Conservation (phyloP, 2,888 invertebrate genomes). For the Athrips mouffetella region DNA sequence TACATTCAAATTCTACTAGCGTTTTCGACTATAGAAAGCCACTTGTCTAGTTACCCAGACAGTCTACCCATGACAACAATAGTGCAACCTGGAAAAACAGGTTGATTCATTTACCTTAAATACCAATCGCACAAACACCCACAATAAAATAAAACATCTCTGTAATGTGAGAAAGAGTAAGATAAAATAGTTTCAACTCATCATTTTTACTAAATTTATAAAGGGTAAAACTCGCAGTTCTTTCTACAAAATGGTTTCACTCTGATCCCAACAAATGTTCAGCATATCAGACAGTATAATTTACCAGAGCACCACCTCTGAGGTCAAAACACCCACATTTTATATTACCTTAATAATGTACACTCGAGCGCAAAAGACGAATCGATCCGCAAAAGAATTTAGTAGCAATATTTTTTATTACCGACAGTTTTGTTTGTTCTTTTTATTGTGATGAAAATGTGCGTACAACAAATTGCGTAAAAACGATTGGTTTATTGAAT, state of each 20-base stretch:
- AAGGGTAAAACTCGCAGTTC: too few species aligned
- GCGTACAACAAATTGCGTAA: neutral
- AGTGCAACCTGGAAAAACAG: too few species aligned
- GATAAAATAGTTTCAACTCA: too few species aligned
- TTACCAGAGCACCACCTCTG: slow-evolving; percentile 39
- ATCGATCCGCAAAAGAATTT: slow-evolving; percentile 5
- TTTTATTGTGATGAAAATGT: neutral
- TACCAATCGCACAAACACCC: too few species aligned
- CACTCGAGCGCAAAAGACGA: slow-evolving; percentile 27
- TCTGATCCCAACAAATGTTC: slow-evolving; percentile 36
- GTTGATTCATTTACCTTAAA: too few species aligned
- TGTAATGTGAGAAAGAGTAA: neutral
- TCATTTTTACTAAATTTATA: too few species aligned
- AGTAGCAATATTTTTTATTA: neutral
- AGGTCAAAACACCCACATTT: slow-evolving; percentile 49
- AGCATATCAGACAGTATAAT: slow-evolving; percentile 42
- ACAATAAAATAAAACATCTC: neutral
- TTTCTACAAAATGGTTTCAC: too few species aligned
- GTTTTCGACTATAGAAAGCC: too few species aligned
- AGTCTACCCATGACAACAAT: too few species aligned
- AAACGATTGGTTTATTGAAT: too few species aligned
- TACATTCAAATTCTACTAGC: too few species aligned
- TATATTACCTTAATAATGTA: slow-evolving; percentile 39
- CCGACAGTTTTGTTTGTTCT: slow-evolving; percentile 10
- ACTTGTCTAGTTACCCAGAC: too few species aligned